Evolutionary conservation across 2,797 vertebrate species (phyloP), one percentile per base, ranked within the genome.

Genomic region (Bradypodion pumilum): DNA sequence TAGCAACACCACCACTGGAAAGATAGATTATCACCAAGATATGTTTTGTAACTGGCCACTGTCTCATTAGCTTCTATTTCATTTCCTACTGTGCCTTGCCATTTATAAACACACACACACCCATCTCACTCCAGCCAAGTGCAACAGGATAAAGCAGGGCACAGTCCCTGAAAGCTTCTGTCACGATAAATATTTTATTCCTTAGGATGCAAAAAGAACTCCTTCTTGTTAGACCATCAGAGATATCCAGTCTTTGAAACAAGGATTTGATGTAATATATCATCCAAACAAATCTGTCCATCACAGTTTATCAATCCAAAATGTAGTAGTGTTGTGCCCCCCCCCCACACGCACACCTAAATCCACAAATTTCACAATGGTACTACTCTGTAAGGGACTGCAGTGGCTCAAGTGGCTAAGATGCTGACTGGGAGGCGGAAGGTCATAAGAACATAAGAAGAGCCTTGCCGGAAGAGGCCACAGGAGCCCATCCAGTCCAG

Each of bases 221-320:
- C n/a, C 15, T 66, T 35, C 10, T 66, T 32, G 63, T n/a, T n/a
- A 66, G n/a, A 16, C 15, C n/a, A 66, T 27, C 37, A 37, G 68
- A 21, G 37, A 19, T 37, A 23, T 10, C 35, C 29, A 66, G 16
- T 9, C 21, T 46, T 77, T n/a, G 0, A 77, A 85, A 37, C n/a
- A 70, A 87, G 60, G n/a, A 62, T 88, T 82, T 84, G n/a, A n/a
- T n/a, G n/a, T n/a, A 63, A 85, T 79, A 35, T 83, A 76, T 40
- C 7, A 52, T 82, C 40, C 4, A 77, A 23, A 80, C 44, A 75
- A 90, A 86, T 52, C 46, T 89, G 42, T 60, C 23, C 40, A 49
- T 2, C n/a, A 52, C 9, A 42, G 46, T 76, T 44, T 62, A 62
- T 60, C 15, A 23, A 68, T 66, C n/a, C 19, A 72, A 90, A 74